phyloP scores from a whole-genome alignment of 2,888 invertebrate species.

The Tanypteryx hageni region DNA sequence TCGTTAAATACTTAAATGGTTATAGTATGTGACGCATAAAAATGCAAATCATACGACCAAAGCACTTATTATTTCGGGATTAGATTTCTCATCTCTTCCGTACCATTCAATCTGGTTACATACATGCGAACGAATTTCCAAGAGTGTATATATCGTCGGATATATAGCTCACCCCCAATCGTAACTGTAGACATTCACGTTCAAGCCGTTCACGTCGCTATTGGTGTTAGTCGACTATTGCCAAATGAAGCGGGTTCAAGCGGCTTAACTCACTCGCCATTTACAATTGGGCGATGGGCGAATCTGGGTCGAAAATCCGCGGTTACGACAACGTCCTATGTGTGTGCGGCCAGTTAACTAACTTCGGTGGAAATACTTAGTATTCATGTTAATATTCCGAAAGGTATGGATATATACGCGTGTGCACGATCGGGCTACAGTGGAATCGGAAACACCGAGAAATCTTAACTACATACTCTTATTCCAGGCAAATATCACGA shows the following conservation, averaged over 20 bases:
- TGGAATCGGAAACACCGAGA: too few relatives aligned
- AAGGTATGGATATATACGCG: too few relatives aligned
- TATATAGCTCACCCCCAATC: background rate
- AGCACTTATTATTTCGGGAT: background rate
- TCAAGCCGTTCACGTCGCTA: background rate
- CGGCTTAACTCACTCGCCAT: constrained; percentile 7
- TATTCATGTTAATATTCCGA: too few relatives aligned
- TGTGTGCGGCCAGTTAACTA: too few relatives aligned
- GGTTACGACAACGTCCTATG: too few relatives aligned
- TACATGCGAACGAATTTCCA: background rate
- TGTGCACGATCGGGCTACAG: too few relatives aligned
- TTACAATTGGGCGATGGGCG: background rate
- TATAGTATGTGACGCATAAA: too few relatives aligned
- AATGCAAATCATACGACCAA: background rate
- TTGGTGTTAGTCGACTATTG: background rate
- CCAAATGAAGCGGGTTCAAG: background rate
- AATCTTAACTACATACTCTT: too few relatives aligned
- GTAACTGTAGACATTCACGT: background rate
- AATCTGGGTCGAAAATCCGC: background rate
- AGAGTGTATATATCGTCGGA: background rate
- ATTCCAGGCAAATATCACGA: too few relatives aligned
- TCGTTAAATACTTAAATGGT: too few relatives aligned
- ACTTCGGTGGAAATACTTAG: too few relatives aligned
- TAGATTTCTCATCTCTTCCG: too few relatives aligned
- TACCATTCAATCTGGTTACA: background rate